Evolutionary conservation across 2,888 invertebrate species (phyloP), one percentile per base, ranked within the genome.

Genomic region (Chironomus riparius): DNA sequence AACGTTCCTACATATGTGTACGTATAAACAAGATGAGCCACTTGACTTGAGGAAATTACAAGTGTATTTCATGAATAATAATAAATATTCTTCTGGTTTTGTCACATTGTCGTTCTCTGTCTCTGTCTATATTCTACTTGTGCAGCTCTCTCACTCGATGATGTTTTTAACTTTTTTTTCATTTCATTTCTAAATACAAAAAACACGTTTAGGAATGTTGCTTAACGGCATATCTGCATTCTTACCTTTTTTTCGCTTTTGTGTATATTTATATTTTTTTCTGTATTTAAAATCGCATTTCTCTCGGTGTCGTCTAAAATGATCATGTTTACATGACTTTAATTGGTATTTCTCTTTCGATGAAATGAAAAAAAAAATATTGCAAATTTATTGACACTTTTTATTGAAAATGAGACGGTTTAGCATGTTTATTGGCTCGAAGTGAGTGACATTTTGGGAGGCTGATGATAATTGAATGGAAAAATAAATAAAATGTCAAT

Each of bases 211-310:
- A 65, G 68, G 68, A 68, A 68, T 68, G 68, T 38, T 68, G 68
- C 68, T 68, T 68, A 68, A 68, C 68, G 68, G 68, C 68, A 22
- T 68, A n/a, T 68, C 68, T 68, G 68, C 68, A 38, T 68, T 68
- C 68, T 68, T 22, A 10, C 15, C 15, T 56, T 7, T 56, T n/a
- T 56, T 56, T n/a, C 56, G 56, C 56, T 56, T 18, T 56, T 38
- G 38, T 38, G 38, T 38, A 38, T 38, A 38, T 38, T 38, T 38
- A 38, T 10, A 38, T 38, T 10, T 38, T 38, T 38, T 38, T 38
- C 10, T 38, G 38, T 38, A 38, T 38, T 38, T 38, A 56, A 56
- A 56, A 56, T 56, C 56, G 56, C 56, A 56, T 56, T 15, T 4
- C n/a, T 38, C 7, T 38, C 38, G 38, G 38, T 38, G 38, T 38